A percentile compares a stretch with the other conserved stretches of the same genome.
Conservation (phyloP, 1,140 invertebrate genomes). For the Brachionus paranguensis region DNA sequence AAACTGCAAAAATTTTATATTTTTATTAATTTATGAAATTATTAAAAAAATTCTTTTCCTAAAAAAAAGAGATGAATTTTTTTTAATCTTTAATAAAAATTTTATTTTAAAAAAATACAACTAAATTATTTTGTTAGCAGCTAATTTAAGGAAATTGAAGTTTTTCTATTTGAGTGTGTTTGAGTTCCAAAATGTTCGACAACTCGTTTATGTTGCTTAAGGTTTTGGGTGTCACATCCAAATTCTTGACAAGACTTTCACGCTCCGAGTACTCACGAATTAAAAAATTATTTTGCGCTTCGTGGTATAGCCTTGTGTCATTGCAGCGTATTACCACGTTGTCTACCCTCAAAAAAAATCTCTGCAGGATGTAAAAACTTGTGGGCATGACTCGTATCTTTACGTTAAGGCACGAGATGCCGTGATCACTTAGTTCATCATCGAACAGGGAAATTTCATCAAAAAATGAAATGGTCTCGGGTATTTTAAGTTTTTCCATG, state of each 20-base stretch:
- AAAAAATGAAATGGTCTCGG: conserved; percentile 89
- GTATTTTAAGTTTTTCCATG: conserved; percentile 77
- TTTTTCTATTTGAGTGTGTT: not conserved
- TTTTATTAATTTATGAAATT: too few species aligned
- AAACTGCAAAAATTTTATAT: too few species aligned
- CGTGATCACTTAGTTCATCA: conserved; percentile 97
- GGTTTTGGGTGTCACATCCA: conserved; percentile 41
- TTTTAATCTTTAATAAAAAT: not conserved
- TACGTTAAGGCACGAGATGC: conserved; percentile 76
- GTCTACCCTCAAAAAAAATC: conserved; percentile 89
- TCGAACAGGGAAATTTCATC: conserved; percentile 88
- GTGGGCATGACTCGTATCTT: conserved; percentile 94
- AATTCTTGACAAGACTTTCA: conserved; percentile 43
- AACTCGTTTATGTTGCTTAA: conserved; percentile 52
- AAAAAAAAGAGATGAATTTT: not conserved
- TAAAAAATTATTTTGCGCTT: conserved; percentile 56
- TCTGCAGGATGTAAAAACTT: conserved; percentile 80
- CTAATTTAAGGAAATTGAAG: not conserved
- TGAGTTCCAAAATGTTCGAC: conserved; percentile 44
- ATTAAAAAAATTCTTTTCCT: too few species aligned
- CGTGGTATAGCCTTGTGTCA: conserved; percentile 85
- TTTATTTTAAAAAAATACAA: not conserved
- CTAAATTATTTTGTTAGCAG: too few species aligned
- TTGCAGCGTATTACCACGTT: conserved; percentile 78
- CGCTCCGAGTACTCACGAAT: conserved; percentile 51